These are phyloP conservation scores for Xiphophorus birchmanni DNA, from an alignment of 2,797 vertebrate genomes.

Conservation along the genomic window DNA sequence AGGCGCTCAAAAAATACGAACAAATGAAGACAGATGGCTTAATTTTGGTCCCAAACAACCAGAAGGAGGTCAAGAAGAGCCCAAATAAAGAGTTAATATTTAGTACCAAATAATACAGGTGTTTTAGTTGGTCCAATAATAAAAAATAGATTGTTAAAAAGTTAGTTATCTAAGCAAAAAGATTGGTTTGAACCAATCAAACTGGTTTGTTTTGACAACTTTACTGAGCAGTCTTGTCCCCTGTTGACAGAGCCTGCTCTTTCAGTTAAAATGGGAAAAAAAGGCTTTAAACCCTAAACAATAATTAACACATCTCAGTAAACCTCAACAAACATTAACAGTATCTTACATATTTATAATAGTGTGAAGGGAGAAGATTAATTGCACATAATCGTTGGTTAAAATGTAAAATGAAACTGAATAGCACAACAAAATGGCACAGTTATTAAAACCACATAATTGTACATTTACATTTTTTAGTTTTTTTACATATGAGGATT, in stretches of 20 bases:
- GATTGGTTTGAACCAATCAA: conserved; percentile 4
- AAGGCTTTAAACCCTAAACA: conserved; percentile 29
- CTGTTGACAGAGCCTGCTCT: background rate
- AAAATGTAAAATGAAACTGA: conserved; percentile 40
- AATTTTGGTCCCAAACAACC: conserved; percentile 65
- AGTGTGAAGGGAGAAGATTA: conserved; percentile 49
- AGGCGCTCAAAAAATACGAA: conserved; percentile 5
- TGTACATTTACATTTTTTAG: conserved; percentile 56
- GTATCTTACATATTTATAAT: conserved; percentile 76
- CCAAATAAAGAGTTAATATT: conserved; percentile 31
- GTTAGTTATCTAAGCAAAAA: background rate
- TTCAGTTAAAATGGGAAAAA: conserved; percentile 7
- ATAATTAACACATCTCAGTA: conserved; percentile 1
- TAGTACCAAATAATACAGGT: conserved; percentile 24
- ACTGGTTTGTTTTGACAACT: background rate
- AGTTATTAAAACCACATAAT: conserved; percentile 55
- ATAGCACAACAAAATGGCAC: conserved; percentile 37
- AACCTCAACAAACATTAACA: conserved; percentile 53
- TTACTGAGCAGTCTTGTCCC: background rate
- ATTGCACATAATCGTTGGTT: conserved; percentile 68
- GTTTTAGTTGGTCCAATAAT: background rate
- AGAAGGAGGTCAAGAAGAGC: conserved; percentile 16
- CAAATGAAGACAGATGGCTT: conserved; percentile 19
- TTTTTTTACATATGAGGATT: conserved; percentile 41
- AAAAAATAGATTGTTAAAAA: background rate